Evolutionary conservation across 2,888 invertebrate genomes (phyloP).

Genomic region (Ferrisia virgata): DNA sequence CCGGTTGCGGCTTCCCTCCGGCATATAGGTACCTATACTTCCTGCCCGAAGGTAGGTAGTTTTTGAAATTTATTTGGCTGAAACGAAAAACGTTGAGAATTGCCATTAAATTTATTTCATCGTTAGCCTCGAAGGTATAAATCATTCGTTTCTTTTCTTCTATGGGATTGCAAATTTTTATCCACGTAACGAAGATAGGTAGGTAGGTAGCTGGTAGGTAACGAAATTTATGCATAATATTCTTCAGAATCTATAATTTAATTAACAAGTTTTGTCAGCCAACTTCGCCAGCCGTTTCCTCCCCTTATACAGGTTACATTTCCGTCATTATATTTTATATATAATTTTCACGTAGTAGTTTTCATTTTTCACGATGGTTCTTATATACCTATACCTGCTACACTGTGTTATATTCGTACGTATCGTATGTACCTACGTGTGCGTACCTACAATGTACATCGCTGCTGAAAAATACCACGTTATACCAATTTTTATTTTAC

Average conservation of each 20-base stretch:
- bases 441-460: not conserved
- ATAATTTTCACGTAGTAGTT: conserved; percentile 1
- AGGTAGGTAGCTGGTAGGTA: too few relatives aligned
- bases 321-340: conserved; percentile 21
- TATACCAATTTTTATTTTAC: conserved; percentile 10
- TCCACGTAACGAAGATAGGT: not conserved
- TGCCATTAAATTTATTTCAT: not conserved
- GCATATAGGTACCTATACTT: conserved; percentile 9
- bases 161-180: not conserved
- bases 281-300: not conserved
- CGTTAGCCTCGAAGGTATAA: conserved; percentile 14
- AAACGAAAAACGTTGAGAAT: not conserved
- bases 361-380: not conserved
- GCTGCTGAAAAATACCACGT: not conserved
- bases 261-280: conserved; percentile 21
- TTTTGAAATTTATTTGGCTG: conserved; percentile 1
- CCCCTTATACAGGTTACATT: not conserved
- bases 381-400: too few relatives aligned
- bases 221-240: not conserved
- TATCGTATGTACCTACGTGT: too few relatives aligned
- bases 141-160: conserved; percentile 25
- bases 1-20: not conserved
- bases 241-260: conserved; percentile 26
- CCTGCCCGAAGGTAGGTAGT: conserved; percentile 4
- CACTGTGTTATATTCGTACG: too few relatives aligned